Evolutionary conservation across 1,140 invertebrate genomes (phyloP).

Genomic region (Wasmannia auropunctata): DNA sequence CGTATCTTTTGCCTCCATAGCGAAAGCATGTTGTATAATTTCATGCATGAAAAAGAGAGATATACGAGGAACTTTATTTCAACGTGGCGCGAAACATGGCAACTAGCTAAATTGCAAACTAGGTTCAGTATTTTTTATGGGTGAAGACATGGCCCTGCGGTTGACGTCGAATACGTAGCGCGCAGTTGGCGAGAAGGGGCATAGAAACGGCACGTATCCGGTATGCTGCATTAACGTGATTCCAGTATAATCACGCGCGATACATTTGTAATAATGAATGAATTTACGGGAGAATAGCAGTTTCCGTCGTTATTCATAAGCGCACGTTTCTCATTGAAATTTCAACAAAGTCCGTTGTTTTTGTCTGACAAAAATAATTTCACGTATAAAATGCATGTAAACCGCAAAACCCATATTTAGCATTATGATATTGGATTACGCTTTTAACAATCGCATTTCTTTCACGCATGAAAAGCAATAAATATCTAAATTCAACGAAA

Average conservation of each 20-base stretch:
- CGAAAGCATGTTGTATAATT: background rate
- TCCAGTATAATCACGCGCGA: slow-evolving; percentile 69
- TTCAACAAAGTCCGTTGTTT: slow-evolving; percentile 34
- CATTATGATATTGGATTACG: slow-evolving; percentile 29
- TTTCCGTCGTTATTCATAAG: slow-evolving; percentile 48
- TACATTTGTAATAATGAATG: slow-evolving; percentile 63
- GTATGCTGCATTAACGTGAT: slow-evolving; percentile 71
- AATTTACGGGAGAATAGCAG: slow-evolving; percentile 59
- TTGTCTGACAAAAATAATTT: slow-evolving; percentile 43
- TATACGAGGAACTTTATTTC: background rate
- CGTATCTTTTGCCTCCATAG: background rate
- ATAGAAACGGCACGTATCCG: slow-evolving; percentile 70
- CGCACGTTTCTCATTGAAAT: slow-evolving; percentile 46
- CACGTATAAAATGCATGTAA: slow-evolving; percentile 14
- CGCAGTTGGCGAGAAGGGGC: slow-evolving; percentile 18
- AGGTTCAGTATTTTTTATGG: slow-evolving; percentile 35
- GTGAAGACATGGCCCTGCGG: slow-evolving; percentile 21
- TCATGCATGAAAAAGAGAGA: background rate
- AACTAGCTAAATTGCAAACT: slow-evolving; percentile 32
- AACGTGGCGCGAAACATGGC: background rate
- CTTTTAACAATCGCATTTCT: slow-evolving; percentile 28
- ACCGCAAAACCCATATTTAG: slow-evolving; percentile 14
- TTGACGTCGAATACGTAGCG: background rate
- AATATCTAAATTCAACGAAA: background rate
- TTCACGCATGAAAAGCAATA: background rate